These are phyloP conservation scores for Cherax quadricarinatus DNA, from an alignment of 1,140 invertebrate genomes.

Conservation along the genomic window DNA sequence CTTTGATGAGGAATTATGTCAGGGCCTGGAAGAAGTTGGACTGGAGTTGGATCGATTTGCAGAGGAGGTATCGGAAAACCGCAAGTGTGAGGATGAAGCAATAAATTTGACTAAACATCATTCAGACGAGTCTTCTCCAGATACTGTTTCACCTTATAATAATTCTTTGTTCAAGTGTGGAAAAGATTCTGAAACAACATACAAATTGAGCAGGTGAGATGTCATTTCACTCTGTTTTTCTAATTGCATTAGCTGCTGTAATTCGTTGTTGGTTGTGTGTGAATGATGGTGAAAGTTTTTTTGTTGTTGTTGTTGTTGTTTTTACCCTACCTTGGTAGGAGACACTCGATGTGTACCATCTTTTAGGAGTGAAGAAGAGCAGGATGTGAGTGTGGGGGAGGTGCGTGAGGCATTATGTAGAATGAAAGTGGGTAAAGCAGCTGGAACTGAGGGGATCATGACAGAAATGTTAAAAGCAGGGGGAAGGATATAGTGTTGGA, in stretches of 20 bases:
- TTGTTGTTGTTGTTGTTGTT: no score
- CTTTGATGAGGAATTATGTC: constrained; percentile 47
- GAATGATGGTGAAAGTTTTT: no score
- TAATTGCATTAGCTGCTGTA: background rate
- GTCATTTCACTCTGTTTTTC: background rate
- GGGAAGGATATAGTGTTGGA: no score
- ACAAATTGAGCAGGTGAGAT: background rate
- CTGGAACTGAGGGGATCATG: no score
- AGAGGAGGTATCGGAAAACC: background rate
- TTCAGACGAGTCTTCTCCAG: background rate
- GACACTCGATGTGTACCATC: background rate
- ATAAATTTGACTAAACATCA: background rate
- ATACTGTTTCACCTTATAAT: background rate
- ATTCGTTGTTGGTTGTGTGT: background rate
- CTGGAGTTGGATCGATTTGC: constrained; percentile 37
- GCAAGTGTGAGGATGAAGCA: background rate
- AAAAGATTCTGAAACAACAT: no score
- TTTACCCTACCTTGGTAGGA: no score
- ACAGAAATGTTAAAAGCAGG: no score
- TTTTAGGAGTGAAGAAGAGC: no score
- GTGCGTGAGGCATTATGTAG: no score
- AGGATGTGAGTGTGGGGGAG: no score
- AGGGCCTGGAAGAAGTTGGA: constrained; percentile 43
- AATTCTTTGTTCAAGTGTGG: no score
- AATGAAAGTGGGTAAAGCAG: no score